Evolutionary conservation across 2,113 vertebrate genomes (phyloP), one percentile per base, ranked within the genome.

Genomic region (Triplophysa tibetana): DNA sequence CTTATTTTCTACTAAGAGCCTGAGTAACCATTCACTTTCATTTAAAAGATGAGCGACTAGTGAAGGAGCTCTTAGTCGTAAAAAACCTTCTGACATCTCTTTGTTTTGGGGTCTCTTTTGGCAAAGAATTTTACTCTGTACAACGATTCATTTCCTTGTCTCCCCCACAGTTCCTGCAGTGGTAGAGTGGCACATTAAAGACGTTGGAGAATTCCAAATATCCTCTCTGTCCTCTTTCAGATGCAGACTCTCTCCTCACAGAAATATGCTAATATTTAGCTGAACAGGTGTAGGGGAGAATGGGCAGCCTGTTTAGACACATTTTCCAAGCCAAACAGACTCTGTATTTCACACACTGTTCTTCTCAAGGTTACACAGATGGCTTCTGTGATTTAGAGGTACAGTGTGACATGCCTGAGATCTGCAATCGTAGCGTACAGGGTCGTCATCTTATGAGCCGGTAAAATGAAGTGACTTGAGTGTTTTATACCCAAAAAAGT

Each of bases 191-290:
- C 19, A 19, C 9, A 52, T 38, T 38, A 38, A 38, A 38, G 33
- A 26, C 45, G 29, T 4, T 3, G 17, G 12, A 5, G 45, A 19
- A 21, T 21, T 43, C 8, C 61, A 45, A 58, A 58, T 58, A 74
- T 75, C 21, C 56, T 62, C 56, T 62, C 54, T 19, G 54, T 16
- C 54, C 13, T 3, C 52, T 60, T 60, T 43, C 56, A 61, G n/a
- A 74, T 74, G 33, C 70, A 61, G n/a, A 26, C 70, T 41, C 56
- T 74, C 38, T 38, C 50, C 70, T 58, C 52, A 56, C n/a, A 62
- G 56, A 61, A 62, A 45, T 75, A 75, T 62, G 72, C 56, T 62
- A 75, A 75, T 75, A 75, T 75, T 74, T 61, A 75, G 65, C 26
- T 2, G 48, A 54, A 68, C 26, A 78, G 50, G 48, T 78, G 75